These are phyloP conservation scores for Cryptotermes secundus DNA, from an alignment of 1,140 invertebrate species.

Conservation along the genomic window DNA sequence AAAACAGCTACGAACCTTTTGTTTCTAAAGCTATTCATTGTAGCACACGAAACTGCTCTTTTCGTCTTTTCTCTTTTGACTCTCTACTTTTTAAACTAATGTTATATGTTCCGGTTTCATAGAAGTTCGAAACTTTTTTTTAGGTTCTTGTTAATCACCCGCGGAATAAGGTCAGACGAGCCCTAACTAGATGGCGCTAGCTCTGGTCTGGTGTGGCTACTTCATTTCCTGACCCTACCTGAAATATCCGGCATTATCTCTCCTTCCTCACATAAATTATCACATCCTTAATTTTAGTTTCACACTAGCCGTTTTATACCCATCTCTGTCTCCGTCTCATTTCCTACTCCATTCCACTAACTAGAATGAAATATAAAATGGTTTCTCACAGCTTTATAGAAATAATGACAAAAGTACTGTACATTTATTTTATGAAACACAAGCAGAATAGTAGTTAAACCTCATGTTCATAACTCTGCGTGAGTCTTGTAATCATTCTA, in stretches of 20 bases:
- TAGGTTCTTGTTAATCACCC: not conserved
- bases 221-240: slow-evolving; percentile 8
- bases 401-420: not conserved
- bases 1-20: not conserved
- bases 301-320: not conserved
- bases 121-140: not conserved
- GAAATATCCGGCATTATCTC: not conserved
- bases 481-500: too few relatives aligned
- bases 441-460: too few relatives aligned
- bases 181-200: not conserved
- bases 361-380: not conserved
- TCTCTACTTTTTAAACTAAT: not conserved
- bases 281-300: not conserved
- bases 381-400: not conserved
- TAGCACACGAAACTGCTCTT: not conserved
- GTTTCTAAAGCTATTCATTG: not conserved
- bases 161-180: not conserved
- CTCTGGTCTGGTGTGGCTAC: not conserved
- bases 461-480: too few relatives aligned
- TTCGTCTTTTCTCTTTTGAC: not conserved
- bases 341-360: not conserved
- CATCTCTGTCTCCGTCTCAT: not conserved
- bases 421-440: too few relatives aligned
- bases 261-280: slow-evolving; percentile 7
- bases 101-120: not conserved